Conservation (phyloP, 2,113 vertebrate species). For the Nesoenas mayeri region DNA sequence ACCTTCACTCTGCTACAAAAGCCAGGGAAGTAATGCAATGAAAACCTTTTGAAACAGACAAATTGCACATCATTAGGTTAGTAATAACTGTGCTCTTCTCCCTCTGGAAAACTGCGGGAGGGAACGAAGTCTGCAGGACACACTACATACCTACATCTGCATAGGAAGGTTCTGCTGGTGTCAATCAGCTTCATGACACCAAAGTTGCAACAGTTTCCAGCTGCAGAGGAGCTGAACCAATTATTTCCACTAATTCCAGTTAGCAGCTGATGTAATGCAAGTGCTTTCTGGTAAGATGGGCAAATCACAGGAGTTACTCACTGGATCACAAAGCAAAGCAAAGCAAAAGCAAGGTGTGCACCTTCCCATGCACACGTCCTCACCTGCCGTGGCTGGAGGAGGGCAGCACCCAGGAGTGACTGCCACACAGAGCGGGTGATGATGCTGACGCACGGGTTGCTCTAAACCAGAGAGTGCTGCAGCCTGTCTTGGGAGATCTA, state of each 20-base stretch:
- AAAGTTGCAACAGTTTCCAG: neutral
- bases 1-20: neutral
- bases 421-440: fast-evolving
- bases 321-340: neutral
- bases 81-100: neutral
- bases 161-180: neutral
- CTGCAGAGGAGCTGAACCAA: neutral
- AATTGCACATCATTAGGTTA: neutral
- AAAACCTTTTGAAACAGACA: neutral
- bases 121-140: neutral
- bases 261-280: fast-evolving
- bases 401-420: neutral
- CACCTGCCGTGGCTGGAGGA: neutral
- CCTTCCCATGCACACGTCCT: fast-evolving
- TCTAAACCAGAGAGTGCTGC: fast-evolving
- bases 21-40: neutral
- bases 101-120: neutral
- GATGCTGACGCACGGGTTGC: neutral
- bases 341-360: neutral
- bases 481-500: neutral
- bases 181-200: neutral
- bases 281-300: neutral
- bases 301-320: neutral
- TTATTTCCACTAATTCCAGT: neutral
- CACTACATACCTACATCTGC: neutral